phyloP scores from a whole-genome alignment of 2,797 vertebrate genomes.

The Mycteria americana region DNA sequence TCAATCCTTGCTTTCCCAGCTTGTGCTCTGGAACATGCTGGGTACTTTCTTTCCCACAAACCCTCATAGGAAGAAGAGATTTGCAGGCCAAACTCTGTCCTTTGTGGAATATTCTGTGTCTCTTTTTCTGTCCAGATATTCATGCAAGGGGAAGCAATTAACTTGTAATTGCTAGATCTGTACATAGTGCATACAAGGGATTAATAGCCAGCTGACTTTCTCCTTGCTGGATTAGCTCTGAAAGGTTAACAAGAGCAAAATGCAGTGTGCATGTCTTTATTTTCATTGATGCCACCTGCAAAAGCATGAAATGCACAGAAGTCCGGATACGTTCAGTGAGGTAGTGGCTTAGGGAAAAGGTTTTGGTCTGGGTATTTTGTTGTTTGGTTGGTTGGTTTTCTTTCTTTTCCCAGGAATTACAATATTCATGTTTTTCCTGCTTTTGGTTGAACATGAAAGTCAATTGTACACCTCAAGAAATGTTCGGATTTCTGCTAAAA shows the following conservation, averaged over 20 bases:
- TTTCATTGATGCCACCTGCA: neutral
- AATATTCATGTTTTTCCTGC: neutral
- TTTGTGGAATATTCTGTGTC: neutral
- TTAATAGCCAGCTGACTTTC: neutral
- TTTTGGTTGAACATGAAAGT: neutral
- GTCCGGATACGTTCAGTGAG: neutral
- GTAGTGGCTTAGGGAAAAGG: neutral
- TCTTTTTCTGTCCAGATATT: neutral
- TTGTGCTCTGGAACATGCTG: neutral
- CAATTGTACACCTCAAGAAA: neutral
- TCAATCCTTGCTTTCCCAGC: neutral
- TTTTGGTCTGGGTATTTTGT: neutral
- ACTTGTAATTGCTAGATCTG: neutral
- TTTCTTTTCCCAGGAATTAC: neutral
- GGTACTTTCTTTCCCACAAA: neutral
- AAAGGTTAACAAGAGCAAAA: neutral
- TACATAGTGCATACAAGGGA: neutral
- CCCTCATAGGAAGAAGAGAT: neutral
- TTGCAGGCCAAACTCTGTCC: neutral
- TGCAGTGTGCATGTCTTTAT: neutral
- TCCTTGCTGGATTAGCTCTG: neutral
- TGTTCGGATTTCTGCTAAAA: neutral
- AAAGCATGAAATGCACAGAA: neutral
- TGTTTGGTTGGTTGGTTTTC: neutral
- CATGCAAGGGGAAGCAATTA: neutral